Evolutionary conservation across 2,797 vertebrate genomes (phyloP), one percentile per base, ranked within the genome.

Genomic region (Erethizon dorsatum): DNA sequence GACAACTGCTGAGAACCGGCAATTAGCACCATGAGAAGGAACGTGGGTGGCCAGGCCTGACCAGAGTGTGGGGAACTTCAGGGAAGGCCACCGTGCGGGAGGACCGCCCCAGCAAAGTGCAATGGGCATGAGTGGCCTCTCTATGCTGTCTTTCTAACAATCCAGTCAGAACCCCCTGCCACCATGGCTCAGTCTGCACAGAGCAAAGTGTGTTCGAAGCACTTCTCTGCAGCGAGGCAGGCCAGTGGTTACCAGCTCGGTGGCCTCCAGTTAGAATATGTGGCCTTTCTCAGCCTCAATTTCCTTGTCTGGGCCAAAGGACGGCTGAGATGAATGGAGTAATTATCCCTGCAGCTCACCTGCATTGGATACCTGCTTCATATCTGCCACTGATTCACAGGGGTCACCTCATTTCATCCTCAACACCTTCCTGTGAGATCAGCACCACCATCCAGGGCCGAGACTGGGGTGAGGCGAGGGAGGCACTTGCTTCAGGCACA

Each of bases 351-450:
- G 2, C 5, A 1, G 84, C 24, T 84, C 26, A 14, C 47, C 11
- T 1, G 50, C 14, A 14, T 3, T 24, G 3, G 83, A 17, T 0
- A 1, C 61, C 31, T 17, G 28, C 67, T 22, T 0, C 5, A 6
- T 24, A 1, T 18, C 47, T 0, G 0, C 26, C 61, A 28, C 12
- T 2, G 57, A 45, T 2, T 71, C 20, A 4, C 0, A 0, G 8
- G 2, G 0, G 1, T 57, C 28, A 0, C 7, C 18, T 65, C 10
- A 6, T 59, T 52, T 41, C 26, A 26, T 45, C 50, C 7, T 24
- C 13, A 7, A 1, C 2, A 4, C 6, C 12, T 0, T n/a, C 31
- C 33, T 14, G 0, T 20, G 41, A 45, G 75, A 54, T 7, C 2
- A 7, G 8, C 5, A 31, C 31, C 13, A 0, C 10, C 1, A 6